Evolutionary conservation across 2,797 vertebrate species (phyloP), one percentile per base, ranked within the genome.

Genomic region (Erethizon dorsatum): DNA sequence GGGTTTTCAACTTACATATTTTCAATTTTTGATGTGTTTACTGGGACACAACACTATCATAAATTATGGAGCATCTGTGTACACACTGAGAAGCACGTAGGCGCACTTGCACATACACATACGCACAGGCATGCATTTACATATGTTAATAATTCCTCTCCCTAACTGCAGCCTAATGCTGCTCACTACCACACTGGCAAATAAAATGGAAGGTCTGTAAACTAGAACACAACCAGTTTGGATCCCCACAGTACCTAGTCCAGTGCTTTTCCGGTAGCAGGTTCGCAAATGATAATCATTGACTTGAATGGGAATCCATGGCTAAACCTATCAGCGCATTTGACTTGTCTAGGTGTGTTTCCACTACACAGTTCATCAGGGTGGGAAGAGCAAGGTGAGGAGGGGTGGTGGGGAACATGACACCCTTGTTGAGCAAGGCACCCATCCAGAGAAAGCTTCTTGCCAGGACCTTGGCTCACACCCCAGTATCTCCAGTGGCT

Each of bases 91-190:
- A 47, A 52, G 67, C 13, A 77, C 5, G 47, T 24, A 41, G 26
- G 73, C 26, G 33, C 20, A 69, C 18, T 59, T 33, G 20, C 24
- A 50, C 31, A 41, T 24, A 59, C 24, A 54, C 13, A 65, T 9
- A 37, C 96, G 97, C 45, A 97, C 10, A 96, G 33, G 59, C 56
- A 57, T 33, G 24, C 9, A 13, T 17, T 5, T 26, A 41, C 41
- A 22, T 0, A 12, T 1, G 4, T 18, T 22, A 78, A 31, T 12
- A 12, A 11, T n/a, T 69, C 57, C 20, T 92, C 17, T 61, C 41
- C 56, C 33, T 67, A 73, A n/a, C 0, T 8, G 14, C 56, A 5
- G 15, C 18, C 37, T 37, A 59, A 69, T 24, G 37, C 14, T 61
- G 45, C 56, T 57, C 17, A 71, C 33, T 33, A 61, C 7, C 50